Percentiles rank a stretch among this genome's conserved stretches.
Conservation (phyloP, 2,797 vertebrate species). For the Malacoraja senta region DNA sequence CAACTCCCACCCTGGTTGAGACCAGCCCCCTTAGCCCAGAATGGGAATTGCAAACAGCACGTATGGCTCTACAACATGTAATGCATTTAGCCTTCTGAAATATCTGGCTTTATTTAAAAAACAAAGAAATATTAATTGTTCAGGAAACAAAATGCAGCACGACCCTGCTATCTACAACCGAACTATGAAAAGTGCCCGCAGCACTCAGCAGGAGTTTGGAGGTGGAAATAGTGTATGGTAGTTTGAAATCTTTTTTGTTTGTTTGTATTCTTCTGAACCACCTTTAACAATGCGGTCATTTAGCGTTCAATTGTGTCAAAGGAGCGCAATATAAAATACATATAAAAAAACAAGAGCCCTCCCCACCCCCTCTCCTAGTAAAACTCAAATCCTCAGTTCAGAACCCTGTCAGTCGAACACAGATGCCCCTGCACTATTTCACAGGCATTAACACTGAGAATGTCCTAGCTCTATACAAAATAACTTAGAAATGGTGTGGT, state of each 20-base stretch:
- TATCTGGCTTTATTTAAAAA: not conserved
- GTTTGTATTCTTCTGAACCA: not conserved
- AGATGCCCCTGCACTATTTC: not conserved
- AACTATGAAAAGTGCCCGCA: slow-evolving; percentile 10
- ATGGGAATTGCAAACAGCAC: not conserved
- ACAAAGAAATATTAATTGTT: not conserved
- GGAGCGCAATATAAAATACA: slow-evolving; percentile 28
- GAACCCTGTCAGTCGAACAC: not conserved
- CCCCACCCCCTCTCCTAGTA: not conserved
- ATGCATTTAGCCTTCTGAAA: not conserved
- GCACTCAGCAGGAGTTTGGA: not conserved
- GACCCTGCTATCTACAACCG: not conserved
- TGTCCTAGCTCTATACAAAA: slow-evolving; percentile 22
- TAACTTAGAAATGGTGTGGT: slow-evolving; percentile 35
- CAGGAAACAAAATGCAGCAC: not conserved
- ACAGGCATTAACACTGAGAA: not conserved
- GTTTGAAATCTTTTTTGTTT: not conserved
- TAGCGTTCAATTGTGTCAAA: slow-evolving; percentile 1
- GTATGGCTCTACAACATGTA: not conserved
- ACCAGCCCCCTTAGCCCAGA: not conserved
- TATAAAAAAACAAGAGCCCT: slow-evolving; percentile 15
- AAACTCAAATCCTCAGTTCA: not conserved
- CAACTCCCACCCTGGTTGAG: not conserved
- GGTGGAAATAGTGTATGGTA: not conserved
- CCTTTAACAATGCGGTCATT: not conserved